Evolutionary conservation across 2,113 vertebrate species (phyloP).

Genomic region (Myrmecobius fasciatus): DNA sequence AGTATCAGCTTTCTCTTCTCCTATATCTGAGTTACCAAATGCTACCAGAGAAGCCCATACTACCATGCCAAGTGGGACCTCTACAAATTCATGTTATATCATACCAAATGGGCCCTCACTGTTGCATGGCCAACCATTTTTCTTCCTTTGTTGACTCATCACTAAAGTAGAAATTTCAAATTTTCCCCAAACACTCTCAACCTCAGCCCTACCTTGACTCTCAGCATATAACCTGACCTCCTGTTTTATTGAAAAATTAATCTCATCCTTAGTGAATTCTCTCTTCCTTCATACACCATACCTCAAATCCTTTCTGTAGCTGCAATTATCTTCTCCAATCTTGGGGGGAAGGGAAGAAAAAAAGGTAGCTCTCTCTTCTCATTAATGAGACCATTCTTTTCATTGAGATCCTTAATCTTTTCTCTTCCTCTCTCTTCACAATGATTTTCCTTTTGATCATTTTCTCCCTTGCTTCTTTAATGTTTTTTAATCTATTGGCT

Average conservation of each 20-base stretch:
- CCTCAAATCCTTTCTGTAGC: background rate
- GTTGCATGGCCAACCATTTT: background rate
- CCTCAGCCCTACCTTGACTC: background rate
- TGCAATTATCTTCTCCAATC: background rate
- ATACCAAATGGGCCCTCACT: background rate
- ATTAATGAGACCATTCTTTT: background rate
- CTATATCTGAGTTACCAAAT: background rate
- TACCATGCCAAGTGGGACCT: background rate
- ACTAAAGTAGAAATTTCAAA: background rate
- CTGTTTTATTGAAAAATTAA: background rate
- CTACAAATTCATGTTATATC: background rate
- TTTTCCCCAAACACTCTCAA: too few relatives aligned
- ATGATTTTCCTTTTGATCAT: background rate
- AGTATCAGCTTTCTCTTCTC: background rate
- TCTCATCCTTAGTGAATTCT: background rate
- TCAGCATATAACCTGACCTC: background rate
- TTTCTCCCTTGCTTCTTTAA: background rate
- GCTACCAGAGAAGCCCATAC: background rate
- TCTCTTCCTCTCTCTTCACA: background rate
- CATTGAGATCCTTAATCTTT: background rate
- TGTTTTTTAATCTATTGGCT: background rate
- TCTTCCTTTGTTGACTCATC: background rate
- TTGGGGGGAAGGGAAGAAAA: background rate
- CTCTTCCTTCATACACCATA: background rate
- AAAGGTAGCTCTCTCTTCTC: background rate